phyloP scores from a whole-genome alignment of 2,888 invertebrate genomes.

The Galerucella calmariensis region DNA sequence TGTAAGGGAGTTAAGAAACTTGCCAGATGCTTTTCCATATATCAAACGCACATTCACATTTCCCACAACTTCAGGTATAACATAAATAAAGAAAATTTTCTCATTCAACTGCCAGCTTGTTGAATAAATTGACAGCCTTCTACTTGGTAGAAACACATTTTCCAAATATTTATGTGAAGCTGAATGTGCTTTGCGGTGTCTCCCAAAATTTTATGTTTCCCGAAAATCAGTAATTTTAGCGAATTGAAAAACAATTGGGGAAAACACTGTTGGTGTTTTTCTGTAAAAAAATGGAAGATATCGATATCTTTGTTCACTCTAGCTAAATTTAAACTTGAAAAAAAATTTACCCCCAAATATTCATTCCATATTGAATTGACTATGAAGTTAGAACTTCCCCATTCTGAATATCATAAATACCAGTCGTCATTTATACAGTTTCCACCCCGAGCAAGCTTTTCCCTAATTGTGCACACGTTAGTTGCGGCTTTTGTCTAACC shows the following conservation, averaged over 20 bases:
- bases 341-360: too few species aligned
- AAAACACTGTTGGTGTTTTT: neutral
- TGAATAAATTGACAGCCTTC: neutral
- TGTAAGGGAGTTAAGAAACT: neutral
- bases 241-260: neutral
- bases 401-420: neutral
- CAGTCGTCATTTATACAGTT: neutral
- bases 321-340: too few species aligned
- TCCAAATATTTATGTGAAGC: neutral
- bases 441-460: neutral
- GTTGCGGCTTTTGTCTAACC: slow-evolving; percentile 4
- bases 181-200: neutral
- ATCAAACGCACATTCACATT: neutral
- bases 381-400: too few species aligned
- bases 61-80: neutral
- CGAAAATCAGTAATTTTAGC: neutral
- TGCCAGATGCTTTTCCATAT: neutral
- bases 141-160: neutral
- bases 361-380: too few species aligned
- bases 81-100: neutral
- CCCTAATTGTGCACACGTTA: neutral
- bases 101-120: neutral
- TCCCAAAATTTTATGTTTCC: neutral
- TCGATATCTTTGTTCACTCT: too few species aligned
- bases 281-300: neutral